A percentile compares a stretch with the other conserved stretches of the same genome.
Evolutionary conservation across 2,113 vertebrate genomes (phyloP).

Genomic region (Gorilla gorilla): DNA sequence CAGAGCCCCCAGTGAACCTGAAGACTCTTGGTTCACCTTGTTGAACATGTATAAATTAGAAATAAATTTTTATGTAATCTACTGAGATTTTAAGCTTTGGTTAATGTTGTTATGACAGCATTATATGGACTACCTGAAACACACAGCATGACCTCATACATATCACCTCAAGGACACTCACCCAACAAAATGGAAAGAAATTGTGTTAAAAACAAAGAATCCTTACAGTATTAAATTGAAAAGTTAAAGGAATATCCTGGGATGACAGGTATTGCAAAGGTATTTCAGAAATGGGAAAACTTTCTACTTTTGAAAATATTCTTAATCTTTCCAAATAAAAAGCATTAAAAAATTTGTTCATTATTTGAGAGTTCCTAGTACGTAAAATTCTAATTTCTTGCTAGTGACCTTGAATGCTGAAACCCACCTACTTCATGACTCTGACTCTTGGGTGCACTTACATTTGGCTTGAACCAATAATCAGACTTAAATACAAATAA

Average conservation of each 20-base stretch:
- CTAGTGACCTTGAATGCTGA: neutral
- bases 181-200: neutral
- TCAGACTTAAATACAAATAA: neutral
- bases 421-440: neutral
- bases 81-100: neutral
- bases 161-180: neutral
- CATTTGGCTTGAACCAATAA: conserved; percentile 41
- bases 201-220: neutral
- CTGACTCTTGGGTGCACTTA: neutral
- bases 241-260: neutral
- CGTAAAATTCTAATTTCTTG: neutral
- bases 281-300: neutral
- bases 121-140: neutral
- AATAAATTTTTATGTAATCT: neutral
- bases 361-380: neutral
- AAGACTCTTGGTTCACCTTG: neutral
- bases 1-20: neutral
- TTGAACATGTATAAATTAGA: neutral
- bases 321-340: neutral
- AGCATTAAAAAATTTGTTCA: neutral
- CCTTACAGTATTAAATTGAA: neutral
- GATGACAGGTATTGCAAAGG: neutral
- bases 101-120: neutral
- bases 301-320: neutral
- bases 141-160: neutral